A percentile compares a stretch with the other conserved stretches of the same genome.
Evolutionary conservation across 37 sponge, comb jelly and placozoan genomes (phyloP).

Genomic region (Haliclona indistincta): DNA sequence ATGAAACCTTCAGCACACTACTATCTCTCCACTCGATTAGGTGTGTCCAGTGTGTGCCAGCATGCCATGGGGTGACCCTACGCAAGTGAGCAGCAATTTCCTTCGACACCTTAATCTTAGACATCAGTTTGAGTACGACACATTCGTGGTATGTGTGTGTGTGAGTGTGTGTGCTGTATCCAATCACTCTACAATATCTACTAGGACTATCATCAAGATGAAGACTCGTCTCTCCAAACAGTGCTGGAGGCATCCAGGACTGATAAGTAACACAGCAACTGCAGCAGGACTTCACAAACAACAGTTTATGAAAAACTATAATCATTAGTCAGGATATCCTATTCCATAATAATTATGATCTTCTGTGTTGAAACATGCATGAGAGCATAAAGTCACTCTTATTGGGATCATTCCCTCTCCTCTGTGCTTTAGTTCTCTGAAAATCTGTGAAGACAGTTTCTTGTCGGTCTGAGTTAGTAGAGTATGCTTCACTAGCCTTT

Average conservation of each 20-base stretch:
- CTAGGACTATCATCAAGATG: slow-evolving; percentile 74
- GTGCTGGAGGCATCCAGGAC: slow-evolving; percentile 47
- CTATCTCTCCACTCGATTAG: slow-evolving; percentile 25
- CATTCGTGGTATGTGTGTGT: slow-evolving; percentile 66
- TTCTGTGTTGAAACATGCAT: slow-evolving; percentile 46
- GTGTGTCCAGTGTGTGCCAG: slow-evolving; percentile 81
- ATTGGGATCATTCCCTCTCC: slow-evolving; percentile 15
- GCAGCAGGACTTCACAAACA: not conserved
- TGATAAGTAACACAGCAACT: not conserved
- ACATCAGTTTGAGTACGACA: slow-evolving; percentile 84
- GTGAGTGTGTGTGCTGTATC: not conserved
- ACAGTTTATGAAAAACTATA: not conserved
- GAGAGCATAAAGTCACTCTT: slow-evolving; percentile 20
- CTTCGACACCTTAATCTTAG: slow-evolving; percentile 60
- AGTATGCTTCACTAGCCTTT: slow-evolving; percentile 34
- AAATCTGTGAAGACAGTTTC: not conserved
- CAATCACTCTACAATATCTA: not conserved
- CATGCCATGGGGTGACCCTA: slow-evolving; percentile 84
- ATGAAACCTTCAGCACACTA: not conserved
- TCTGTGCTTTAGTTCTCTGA: not conserved
- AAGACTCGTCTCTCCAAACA: slow-evolving; percentile 52
- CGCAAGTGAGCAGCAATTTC: slow-evolving; percentile 65
- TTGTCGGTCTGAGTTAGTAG: no score
- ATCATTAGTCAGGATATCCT: not conserved
- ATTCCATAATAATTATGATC: slow-evolving; percentile 25